A percentile compares a stretch with the other conserved stretches of the same genome.
These are phyloP conservation scores for Prionailurus bengalensis DNA, from an alignment of 2,113 vertebrate genomes.

Conservation along the genomic window DNA sequence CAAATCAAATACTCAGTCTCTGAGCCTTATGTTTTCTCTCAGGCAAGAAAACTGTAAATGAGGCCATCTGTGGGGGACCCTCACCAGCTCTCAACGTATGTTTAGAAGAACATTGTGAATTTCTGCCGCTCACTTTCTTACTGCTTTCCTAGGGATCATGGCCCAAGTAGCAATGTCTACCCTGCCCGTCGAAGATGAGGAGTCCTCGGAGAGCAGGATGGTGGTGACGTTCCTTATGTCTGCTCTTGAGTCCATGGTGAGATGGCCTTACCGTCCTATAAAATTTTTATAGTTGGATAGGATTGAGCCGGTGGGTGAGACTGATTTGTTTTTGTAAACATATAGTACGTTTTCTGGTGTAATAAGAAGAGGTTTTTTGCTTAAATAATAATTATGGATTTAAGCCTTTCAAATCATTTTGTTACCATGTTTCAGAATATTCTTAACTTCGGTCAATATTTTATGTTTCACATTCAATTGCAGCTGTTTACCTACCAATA, in stretches of 20 bases:
- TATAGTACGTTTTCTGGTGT: background rate
- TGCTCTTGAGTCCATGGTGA: slow-evolving; percentile 91
- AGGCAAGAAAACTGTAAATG: background rate
- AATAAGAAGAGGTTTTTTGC: background rate
- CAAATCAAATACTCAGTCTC: background rate
- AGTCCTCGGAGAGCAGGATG: slow-evolving; percentile 87
- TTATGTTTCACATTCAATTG: slow-evolving; percentile 17
- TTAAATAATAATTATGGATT: background rate
- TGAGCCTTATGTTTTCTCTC: background rate
- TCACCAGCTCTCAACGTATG: fast-evolving
- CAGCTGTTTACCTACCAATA: background rate
- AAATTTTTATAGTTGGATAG: background rate
- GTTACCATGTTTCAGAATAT: background rate
- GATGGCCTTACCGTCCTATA: background rate
- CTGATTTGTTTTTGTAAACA: background rate
- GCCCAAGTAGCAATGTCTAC: slow-evolving; percentile 79
- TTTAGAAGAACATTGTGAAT: background rate
- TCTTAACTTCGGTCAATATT: background rate
- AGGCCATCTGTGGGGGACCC: background rate
- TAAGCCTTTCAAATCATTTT: slow-evolving; percentile 29
- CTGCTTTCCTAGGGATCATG: slow-evolving; percentile 84
- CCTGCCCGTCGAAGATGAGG: slow-evolving; percentile 76
- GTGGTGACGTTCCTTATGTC: slow-evolving; percentile 90
- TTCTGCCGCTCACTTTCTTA: background rate
- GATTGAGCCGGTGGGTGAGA: background rate